Base-by-base conservation (phyloP, 30 jellyfish, hydroid and myxozoan genomes). In the Hydractinia symbiolongicarpus region DNA sequence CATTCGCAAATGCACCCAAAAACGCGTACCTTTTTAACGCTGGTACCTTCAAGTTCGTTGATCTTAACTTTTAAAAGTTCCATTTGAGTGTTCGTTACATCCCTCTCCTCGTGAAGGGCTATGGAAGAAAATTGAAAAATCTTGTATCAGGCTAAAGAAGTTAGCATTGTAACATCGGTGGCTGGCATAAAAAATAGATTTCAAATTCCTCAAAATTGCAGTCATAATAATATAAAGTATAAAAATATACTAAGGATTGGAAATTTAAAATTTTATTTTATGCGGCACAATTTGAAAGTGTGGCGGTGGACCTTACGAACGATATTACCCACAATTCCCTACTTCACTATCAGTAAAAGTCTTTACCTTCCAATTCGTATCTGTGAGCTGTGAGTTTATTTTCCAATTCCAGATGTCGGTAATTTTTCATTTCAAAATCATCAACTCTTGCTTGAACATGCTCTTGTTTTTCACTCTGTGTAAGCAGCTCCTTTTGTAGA, bases 391-490 rank as follows among this genome's bases (percentile, higher is more conserved):
- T 61, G 7, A 79, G 53, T 52, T 79, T 79, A 5, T 52, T 13
- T 53, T 62, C 80, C 20, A 79, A 54, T 54, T 11, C 80, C 1
- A 60, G 69, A 44, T 60, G n/a, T 16, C 60, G 79, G 53, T 61
- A 53, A 54, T 79, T 79, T 66, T 79, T 79, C 21, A 67, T 40
- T 74, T 80, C 72, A 77, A 89, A 82, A 21, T 64, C 79, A 1
- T 81, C 80, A 72, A 84, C 86, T 16, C 77, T 82, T 51, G 88
- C 73, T 76, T 84, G 84, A 8, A 84, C 56, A 14, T 68, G 61
- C 50, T 84, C 95, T 52, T 89, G 83, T 66, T 81, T 89, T 15
- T 89, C 93, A n/a, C 81, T 78, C 17, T 66, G 91, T 15, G 83
- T 52, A 13, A 76, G 14, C 9, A 83, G 83, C 66, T 83, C 88